Base-by-base conservation (phyloP, 2,797 vertebrate species). In the Neopelma chrysocephalum region DNA sequence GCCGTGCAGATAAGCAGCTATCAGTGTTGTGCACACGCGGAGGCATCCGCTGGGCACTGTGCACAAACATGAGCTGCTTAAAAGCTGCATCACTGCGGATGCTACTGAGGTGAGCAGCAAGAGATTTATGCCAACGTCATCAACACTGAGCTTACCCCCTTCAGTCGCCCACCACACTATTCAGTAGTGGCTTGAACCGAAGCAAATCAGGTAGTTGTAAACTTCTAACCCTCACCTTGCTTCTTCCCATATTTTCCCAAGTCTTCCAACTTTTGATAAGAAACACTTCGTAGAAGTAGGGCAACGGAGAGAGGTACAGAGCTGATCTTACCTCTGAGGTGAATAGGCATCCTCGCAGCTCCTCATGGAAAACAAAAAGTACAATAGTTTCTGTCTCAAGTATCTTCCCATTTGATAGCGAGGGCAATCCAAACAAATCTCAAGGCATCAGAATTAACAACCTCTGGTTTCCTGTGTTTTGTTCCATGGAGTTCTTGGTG, bases 11-110 rank as follows among this genome's bases (percentile, higher is more conserved):
- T 87, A 82, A 93, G 64, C 64, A 36, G 77, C 48, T 95, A 78
- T 82, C 80, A 57, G 66, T 18, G 54, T 76, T 72, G 66, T 9
- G 12, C 88, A 93, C 47, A 51, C 88, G 12, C 0, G 1, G 26
- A 58, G 57, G 29, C 54, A 53, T 50, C 57, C 0, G 0, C 16
- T 0, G 1, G 31, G 42, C 23, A 6, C 42, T 20, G 58, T 48
- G 32, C 1, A 1, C 20, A 43, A 23, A 57, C 31, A 84, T 31
- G 70, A 69, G 78, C 73, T 43, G n/a, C 89, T 86, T 71, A 47
- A 38, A 38, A 12, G 21, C 54, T 80, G 50, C 92, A 75, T 64
- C 57, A 11, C 42, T 68, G 76, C 50, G 57, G 86, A 78, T 72
- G 80, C 31, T 76, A 5, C 62, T 3, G 5, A 34, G 82, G 61